Conservation (phyloP, 2,797 vertebrate genomes). For the Bovichtus variegatus region DNA sequence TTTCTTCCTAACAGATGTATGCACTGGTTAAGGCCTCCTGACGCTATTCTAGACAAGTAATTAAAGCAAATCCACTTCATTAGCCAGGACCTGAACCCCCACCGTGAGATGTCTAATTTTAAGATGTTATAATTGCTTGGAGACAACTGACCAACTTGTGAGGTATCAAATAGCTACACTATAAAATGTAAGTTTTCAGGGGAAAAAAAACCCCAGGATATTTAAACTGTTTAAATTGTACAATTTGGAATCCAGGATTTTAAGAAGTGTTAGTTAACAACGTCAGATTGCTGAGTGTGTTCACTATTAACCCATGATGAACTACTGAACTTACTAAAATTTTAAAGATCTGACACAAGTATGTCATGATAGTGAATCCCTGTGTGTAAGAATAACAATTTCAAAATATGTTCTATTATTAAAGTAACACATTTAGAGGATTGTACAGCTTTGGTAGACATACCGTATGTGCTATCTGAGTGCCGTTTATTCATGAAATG, state of each 20-base stretch:
- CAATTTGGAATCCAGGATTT: not conserved
- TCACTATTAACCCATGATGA: not conserved
- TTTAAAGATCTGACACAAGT: not conserved
- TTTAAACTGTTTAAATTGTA: too few relatives aligned
- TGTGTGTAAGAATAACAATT: not conserved
- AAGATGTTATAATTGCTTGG: slow-evolving; percentile 47
- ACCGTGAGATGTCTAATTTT: slow-evolving; percentile 59
- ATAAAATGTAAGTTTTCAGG: not conserved
- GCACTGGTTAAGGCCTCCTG: slow-evolving; percentile 68
- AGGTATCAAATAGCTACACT: slow-evolving; percentile 14
- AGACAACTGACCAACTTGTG: slow-evolving; percentile 34
- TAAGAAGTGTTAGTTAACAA: not conserved
- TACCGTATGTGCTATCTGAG: not conserved
- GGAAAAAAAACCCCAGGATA: not conserved
- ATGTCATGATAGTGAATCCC: not conserved
- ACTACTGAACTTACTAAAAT: not conserved
- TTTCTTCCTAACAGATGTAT: slow-evolving; percentile 76
- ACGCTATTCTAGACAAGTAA: slow-evolving; percentile 75
- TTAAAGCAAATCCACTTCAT: slow-evolving; percentile 82
- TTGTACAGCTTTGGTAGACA: not conserved
- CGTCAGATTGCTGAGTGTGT: not conserved
- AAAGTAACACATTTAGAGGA: not conserved
- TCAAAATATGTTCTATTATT: not conserved
- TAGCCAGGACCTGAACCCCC: slow-evolving; percentile 66
- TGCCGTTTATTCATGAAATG: not conserved